A percentile compares a stretch with the other conserved stretches of the same genome.
Evolutionary conservation across 2,888 invertebrate species (phyloP).

Genomic region (Gymnosoma rotundatum): DNA sequence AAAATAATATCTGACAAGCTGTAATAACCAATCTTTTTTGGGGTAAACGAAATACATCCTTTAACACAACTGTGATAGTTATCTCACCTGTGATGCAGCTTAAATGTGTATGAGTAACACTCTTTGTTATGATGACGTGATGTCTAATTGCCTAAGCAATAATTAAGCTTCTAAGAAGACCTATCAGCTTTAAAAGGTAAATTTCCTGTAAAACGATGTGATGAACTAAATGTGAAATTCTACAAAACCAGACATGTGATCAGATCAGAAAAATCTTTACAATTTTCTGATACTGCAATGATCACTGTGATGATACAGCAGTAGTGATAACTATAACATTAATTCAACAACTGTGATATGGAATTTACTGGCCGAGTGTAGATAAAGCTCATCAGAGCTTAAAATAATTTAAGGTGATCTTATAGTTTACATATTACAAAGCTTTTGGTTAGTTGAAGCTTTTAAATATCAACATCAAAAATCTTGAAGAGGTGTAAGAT

Average conservation of each 20-base stretch:
- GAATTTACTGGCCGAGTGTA: neutral
- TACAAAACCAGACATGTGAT: neutral
- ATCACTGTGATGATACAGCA: constrained; percentile 16
- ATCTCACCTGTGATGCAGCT: too few species aligned
- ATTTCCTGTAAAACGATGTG: neutral
- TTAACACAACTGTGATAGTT: too few species aligned
- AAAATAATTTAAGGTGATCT: neutral
- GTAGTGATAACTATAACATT: neutral
- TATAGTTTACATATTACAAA: too few species aligned
- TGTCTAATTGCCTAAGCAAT: too few species aligned
- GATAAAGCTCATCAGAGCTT: neutral
- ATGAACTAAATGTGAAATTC: neutral
- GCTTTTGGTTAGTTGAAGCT: too few species aligned
- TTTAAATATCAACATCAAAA: too few species aligned
- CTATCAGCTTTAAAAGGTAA: neutral
- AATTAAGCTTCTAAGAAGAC: too few species aligned
- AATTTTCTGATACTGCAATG: neutral
- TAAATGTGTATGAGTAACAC: too few species aligned
- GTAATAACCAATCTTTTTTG: neutral
- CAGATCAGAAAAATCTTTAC: neutral
- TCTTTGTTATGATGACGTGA: too few species aligned
- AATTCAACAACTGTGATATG: constrained; percentile 15
- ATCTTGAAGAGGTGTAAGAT: too few species aligned
- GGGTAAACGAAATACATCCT: too few species aligned
- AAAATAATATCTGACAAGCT: neutral